Evolutionary conservation across 2,888 invertebrate genomes (phyloP).

Genomic region (Drosophila neonasuta): DNA sequence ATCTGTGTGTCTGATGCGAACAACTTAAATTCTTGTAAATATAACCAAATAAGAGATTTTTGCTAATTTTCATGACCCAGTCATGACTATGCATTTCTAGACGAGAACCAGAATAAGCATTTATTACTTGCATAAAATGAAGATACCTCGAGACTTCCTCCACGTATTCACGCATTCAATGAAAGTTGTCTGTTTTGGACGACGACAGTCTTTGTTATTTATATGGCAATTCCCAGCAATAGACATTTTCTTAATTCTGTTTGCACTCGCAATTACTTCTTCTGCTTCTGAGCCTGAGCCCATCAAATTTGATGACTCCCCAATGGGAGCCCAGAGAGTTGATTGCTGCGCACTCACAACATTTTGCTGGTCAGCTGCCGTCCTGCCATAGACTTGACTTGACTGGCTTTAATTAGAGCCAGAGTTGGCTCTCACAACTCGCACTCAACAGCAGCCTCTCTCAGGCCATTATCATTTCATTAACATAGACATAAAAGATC

Average conservation of each 20-base stretch:
- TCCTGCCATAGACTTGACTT: neutral
- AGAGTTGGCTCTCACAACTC: conserved; percentile 19
- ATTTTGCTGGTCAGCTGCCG: conserved; percentile 36
- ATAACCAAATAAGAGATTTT: too few species aligned
- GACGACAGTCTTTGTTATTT: conserved; percentile 3
- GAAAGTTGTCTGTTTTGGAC: neutral
- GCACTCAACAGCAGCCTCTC: conserved; percentile 16
- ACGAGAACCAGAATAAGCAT: too few species aligned
- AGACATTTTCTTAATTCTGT: conserved; percentile 51
- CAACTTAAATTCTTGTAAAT: neutral
- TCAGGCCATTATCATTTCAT: conserved; percentile 71
- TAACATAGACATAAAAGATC: conserved; percentile 71
- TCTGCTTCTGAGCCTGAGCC: conserved; percentile 34
- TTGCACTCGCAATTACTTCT: conserved; percentile 52
- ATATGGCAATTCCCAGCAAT: conserved; percentile 34
- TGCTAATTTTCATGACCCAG: too few species aligned
- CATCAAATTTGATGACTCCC: conserved; percentile 54
- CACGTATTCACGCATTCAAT: neutral
- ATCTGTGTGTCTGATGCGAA: neutral
- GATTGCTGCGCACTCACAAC: conserved; percentile 7
- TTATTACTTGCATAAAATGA: conserved; percentile 29
- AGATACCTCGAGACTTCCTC: conserved; percentile 6
- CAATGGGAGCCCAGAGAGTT: conserved; percentile 34
- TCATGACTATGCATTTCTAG: too few species aligned
- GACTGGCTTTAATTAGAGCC: conserved; percentile 49